Evolutionary conservation across 1,140 invertebrate species (phyloP), one percentile per base, ranked within the genome.

Genomic region (Coboldia fuscipes): DNA sequence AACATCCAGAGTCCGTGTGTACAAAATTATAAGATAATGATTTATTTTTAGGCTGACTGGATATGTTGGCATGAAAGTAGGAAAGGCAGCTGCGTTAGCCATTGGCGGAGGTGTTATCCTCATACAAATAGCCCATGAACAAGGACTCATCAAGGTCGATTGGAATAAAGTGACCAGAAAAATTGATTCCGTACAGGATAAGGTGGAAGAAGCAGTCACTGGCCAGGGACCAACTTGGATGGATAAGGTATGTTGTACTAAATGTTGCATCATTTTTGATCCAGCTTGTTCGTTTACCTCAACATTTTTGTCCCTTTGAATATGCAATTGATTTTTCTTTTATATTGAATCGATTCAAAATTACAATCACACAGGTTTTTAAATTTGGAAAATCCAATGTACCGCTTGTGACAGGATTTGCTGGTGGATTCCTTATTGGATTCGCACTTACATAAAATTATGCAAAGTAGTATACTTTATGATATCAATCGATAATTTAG

Each of bases 111-210:
- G 82, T 39, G 75, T 93, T 22, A 76, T 94, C 42, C 60, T 92
- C 43, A 50, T 94, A 34, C 83, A 93, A 62, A 66, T 93, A 43
- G 88, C 86, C 2, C 75, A 80, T 39, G 78, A 90, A 47, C 75
- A 86, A 48, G 88, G 85, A n/a, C 89, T 89, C 42, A 76, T 94
- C 30, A 81, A 83, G 45, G 68, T 85, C 34, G 80, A 93, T 56
- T 92, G 86, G 86, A 74, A 75, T 37, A 76, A 80, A 59, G 62
- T 93, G 14, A 73, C 78, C 38, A 74, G 66, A 41, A 76, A 79
- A 47, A 66, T 82, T 3, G 80, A 88, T 41, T 81, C 78, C 51
- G 68, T 82, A 9, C 65, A 70, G 20, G 76, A 84, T 41, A 80
- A 77, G 58, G 70, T 86, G 29, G 75, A 82, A 48, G 71, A 77